A percentile compares a stretch with the other conserved stretches of the same genome.
Evolutionary conservation across 2,797 vertebrate genomes (phyloP).

Genomic region (Melopsittacus undulatus): DNA sequence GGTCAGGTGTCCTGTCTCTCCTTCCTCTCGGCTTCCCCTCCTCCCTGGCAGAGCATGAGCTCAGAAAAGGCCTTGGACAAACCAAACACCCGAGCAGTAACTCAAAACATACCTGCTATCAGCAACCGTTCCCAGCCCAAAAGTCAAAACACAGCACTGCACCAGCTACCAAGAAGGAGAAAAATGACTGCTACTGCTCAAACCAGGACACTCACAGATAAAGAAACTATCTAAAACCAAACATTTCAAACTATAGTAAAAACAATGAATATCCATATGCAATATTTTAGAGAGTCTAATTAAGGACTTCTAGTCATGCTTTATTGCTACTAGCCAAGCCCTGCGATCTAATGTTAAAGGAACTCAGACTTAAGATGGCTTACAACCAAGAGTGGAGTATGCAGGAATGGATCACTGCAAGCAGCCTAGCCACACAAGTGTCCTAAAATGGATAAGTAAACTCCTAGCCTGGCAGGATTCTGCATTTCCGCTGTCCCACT

Average conservation of each 20-base stretch:
- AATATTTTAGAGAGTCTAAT: conserved; percentile 15
- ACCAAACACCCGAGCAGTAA: too few species aligned
- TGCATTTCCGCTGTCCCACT: background rate
- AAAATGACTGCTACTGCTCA: too few species aligned
- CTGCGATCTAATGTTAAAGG: background rate
- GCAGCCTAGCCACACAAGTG: background rate
- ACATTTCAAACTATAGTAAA: background rate
- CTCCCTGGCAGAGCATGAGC: too few species aligned
- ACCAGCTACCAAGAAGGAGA: too few species aligned
- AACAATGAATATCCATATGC: background rate
- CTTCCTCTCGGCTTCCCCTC: too few species aligned
- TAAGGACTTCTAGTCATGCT: background rate
- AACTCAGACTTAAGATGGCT: background rate
- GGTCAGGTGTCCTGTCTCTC: too few species aligned
- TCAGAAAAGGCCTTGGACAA: too few species aligned
- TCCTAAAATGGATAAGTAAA: background rate
- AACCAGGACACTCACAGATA: too few species aligned
- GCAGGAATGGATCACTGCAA: background rate
- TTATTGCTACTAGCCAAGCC: background rate
- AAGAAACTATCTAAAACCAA: background rate
- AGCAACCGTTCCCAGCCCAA: too few species aligned
- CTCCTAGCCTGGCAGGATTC: background rate
- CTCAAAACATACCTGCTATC: too few species aligned
- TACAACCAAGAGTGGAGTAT: background rate
- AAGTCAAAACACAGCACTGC: too few species aligned